Evolutionary conservation across 2,113 vertebrate genomes (phyloP).

Genomic region (Salvelinus alpinus): DNA sequence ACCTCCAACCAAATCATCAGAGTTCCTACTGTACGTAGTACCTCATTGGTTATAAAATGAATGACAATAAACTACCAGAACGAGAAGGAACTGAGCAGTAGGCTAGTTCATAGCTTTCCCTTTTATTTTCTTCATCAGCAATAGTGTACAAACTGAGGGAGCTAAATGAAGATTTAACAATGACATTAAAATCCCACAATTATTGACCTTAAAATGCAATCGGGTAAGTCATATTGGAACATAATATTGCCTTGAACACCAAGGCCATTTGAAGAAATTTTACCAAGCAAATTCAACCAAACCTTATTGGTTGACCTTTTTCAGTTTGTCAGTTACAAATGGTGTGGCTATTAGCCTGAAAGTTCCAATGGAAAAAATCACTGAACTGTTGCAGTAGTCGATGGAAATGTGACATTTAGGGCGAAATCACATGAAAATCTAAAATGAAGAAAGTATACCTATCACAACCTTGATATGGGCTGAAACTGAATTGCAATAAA

Average conservation of each 20-base stretch:
- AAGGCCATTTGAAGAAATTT: neutral
- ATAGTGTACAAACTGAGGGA: neutral
- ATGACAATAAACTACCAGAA: too few relatives aligned
- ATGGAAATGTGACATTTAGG: slow-evolving; percentile 16
- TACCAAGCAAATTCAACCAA: neutral
- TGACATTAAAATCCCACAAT: neutral
- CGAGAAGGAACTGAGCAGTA: too few relatives aligned
- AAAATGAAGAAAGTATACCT: neutral
- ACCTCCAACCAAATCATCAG: too few relatives aligned
- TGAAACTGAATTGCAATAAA: neutral
- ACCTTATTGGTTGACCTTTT: slow-evolving; percentile 23
- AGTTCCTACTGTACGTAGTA: neutral
- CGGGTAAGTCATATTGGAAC: neutral
- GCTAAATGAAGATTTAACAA: slow-evolving; percentile 1
- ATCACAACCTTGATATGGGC: neutral
- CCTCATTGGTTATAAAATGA: too few relatives aligned
- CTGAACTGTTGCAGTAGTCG: neutral
- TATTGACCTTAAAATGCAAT: neutral
- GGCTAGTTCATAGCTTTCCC: neutral
- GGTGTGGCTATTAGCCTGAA: neutral
- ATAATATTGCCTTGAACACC: neutral
- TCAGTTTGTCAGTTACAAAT: slow-evolving; percentile 9
- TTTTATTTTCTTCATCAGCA: too few relatives aligned
- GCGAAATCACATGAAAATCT: neutral
- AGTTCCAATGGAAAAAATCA: neutral